Conservation (phyloP, 2,888 invertebrate species). For the Subacronicta megacephala region DNA sequence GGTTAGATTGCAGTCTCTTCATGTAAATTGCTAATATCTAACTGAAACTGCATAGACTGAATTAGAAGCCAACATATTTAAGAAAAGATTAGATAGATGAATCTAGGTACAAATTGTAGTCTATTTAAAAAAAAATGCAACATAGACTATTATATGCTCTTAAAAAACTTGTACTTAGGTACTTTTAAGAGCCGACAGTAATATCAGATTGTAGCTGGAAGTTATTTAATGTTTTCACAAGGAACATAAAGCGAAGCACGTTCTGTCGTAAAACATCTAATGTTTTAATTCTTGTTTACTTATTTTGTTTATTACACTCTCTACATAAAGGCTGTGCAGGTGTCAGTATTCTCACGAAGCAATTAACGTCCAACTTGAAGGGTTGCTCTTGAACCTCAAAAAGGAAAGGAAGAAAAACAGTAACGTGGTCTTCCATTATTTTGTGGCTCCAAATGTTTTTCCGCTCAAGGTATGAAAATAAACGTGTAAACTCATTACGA, state of each 20-base stretch:
- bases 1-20: too few species aligned
- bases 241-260: constrained; percentile 51
- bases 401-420: constrained; percentile 74
- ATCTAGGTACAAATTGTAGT: too few species aligned
- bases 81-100: too few species aligned
- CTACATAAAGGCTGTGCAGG: constrained; percentile 72
- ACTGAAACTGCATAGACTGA: too few species aligned
- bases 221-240: constrained; percentile 38
- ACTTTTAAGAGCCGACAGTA: constrained; percentile 16
- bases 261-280: constrained; percentile 62
- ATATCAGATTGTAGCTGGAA: constrained; percentile 28
- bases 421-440: constrained; percentile 70
- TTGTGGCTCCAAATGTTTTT: constrained; percentile 64
- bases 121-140: too few species aligned
- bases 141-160: too few species aligned
- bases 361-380: constrained; percentile 84
- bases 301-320: constrained; percentile 77
- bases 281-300: constrained; percentile 73
- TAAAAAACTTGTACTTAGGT: neutral
- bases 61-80: too few species aligned
- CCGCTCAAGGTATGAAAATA: constrained; percentile 52
- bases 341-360: constrained; percentile 83
- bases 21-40: too few species aligned
- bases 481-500: constrained; percentile 52
- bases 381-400: constrained; percentile 80